Conservation (phyloP, 2,797 vertebrate species). For the Enoplosus armatus region DNA sequence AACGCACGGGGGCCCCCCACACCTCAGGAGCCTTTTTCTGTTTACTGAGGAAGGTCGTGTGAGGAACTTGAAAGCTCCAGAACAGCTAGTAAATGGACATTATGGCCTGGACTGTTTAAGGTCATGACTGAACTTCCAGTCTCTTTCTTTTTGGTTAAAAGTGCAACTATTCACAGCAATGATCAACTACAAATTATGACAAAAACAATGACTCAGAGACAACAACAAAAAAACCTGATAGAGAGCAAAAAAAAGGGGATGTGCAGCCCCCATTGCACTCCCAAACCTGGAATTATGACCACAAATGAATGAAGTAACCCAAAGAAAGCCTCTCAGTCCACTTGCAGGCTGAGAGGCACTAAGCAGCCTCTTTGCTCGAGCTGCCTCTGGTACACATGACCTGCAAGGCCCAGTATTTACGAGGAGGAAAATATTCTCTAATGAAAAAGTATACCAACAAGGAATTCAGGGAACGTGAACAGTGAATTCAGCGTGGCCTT, state of each 20-base stretch:
- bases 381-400: conserved; percentile 23
- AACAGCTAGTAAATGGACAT: not conserved
- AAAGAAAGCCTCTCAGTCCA: conserved; percentile 11
- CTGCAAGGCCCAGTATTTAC: conserved; percentile 38
- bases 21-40: too few species aligned
- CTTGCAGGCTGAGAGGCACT: conserved; percentile 8
- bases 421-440: conserved; percentile 38
- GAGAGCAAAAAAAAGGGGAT: too few species aligned
- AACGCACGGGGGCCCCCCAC: too few species aligned
- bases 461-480: conserved; percentile 20
- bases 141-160: too few species aligned
- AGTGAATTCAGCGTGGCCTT: conserved; percentile 1
- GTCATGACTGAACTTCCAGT: not conserved
- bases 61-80: not conserved
- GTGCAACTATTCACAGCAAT: not conserved
- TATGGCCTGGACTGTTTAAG: not conserved
- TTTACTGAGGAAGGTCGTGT: not conserved
- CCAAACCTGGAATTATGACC: not conserved
- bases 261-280: too few species aligned
- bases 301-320: not conserved
- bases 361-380: not conserved
- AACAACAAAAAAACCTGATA: not conserved
- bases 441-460: conserved; percentile 13
- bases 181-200: not conserved
- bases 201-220: too few species aligned